Evolutionary conservation across 2,113 vertebrate species (phyloP).

Genomic region (Xenopus borealis): DNA sequence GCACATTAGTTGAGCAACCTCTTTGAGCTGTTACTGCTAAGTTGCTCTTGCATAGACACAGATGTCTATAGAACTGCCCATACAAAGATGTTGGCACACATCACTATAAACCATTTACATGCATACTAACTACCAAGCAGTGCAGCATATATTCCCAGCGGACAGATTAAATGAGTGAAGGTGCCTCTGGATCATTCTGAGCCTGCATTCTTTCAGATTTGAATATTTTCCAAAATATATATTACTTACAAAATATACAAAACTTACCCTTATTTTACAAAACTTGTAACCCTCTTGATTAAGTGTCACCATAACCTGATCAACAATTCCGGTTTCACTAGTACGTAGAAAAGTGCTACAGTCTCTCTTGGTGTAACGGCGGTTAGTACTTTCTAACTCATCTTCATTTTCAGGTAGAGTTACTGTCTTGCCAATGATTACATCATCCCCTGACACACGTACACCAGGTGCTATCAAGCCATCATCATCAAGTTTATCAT

Average conservation of each 20-base stretch:
- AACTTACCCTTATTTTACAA: conserved; percentile 94
- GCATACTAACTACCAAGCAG: no score
- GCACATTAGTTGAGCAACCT: no score
- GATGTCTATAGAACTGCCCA: no score
- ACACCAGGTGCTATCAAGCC: conserved; percentile 94
- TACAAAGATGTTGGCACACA: no score
- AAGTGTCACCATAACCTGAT: conserved; percentile 98
- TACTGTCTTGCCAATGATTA: conserved; percentile 96
- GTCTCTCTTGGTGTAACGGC: conserved; percentile 92
- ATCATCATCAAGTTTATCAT: conserved; percentile 95
- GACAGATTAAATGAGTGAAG: no score
- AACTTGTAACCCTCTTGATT: conserved; percentile 99
- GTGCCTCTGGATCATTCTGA: no score
- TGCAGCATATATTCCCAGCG: no score
- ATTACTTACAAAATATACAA: neutral
- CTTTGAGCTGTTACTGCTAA: no score
- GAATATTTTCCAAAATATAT: no score
- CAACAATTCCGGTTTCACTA: conserved; percentile 96
- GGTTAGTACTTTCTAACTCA: conserved; percentile 88
- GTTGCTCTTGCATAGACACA: no score
- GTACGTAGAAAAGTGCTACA: conserved; percentile 96
- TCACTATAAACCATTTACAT: no score
- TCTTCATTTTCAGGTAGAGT: conserved; percentile 94
- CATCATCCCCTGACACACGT: conserved; percentile 96
- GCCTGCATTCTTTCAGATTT: no score